These are phyloP conservation scores for Malurus cyaneus DNA, from an alignment of 2,113 vertebrate species.

Conservation along the genomic window DNA sequence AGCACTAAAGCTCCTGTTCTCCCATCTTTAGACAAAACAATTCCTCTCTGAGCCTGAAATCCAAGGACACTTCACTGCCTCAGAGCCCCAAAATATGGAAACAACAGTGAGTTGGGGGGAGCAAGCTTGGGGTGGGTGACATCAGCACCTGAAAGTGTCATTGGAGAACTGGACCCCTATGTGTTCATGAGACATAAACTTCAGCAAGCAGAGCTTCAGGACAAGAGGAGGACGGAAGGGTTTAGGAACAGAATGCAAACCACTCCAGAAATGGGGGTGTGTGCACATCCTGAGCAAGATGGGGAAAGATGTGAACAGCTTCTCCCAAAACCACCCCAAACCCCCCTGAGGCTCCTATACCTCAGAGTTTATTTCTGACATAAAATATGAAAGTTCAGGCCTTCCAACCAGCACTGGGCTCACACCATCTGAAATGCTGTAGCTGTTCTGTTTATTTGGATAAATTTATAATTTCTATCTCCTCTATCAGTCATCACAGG, in stretches of 20 bases:
- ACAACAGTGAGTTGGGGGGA: too few species aligned
- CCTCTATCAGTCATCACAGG: not conserved
- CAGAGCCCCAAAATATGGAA: too few species aligned
- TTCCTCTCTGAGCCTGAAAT: too few species aligned
- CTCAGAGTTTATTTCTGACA: not conserved
- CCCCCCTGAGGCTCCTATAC: not conserved
- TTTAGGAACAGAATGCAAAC: not conserved
- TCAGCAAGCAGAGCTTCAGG: not conserved
- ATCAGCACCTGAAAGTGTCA: too few species aligned
- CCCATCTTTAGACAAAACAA: too few species aligned
- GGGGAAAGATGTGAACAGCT: not conserved
- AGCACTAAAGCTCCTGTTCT: too few species aligned
- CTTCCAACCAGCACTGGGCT: not conserved
- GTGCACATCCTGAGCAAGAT: not conserved
- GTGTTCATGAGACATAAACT: not conserved
- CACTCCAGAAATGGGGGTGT: accelerated
- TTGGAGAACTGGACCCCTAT: too few species aligned
- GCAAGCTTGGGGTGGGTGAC: too few species aligned
- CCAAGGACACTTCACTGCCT: too few species aligned
- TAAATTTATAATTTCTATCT: not conserved
- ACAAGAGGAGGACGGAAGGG: not conserved
- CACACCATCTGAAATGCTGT: not conserved
- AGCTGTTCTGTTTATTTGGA: not conserved
- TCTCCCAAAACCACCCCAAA: not conserved
- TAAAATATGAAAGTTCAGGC: not conserved